These are phyloP conservation scores for mouse (Mus musculus) DNA, from an alignment of 2,113 vertebrate genomes.

Conservation along the genomic window GRCm39 chr12:92862001-92862500, in stretches of 20 bases:
- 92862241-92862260: neutral
- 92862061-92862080: neutral
- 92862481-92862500: neutral
- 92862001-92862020: neutral
- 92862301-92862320: neutral
- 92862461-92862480: neutral
- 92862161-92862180: neutral
- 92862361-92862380: neutral
- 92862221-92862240: neutral
- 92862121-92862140: neutral
- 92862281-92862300: neutral
- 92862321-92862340: neutral
- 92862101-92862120: neutral
- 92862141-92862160: fast-evolving
- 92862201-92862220: neutral
- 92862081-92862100: neutral
- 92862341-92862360: neutral
- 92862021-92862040: too few species aligned
- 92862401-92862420: neutral
- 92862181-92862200: too few species aligned
- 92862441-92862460: neutral
- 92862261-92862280: neutral
- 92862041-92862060: neutral
- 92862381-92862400: neutral
- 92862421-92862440: neutral